Conservation (phyloP, 2,888 invertebrate genomes). For the Nephrotoma flavescens region DNA sequence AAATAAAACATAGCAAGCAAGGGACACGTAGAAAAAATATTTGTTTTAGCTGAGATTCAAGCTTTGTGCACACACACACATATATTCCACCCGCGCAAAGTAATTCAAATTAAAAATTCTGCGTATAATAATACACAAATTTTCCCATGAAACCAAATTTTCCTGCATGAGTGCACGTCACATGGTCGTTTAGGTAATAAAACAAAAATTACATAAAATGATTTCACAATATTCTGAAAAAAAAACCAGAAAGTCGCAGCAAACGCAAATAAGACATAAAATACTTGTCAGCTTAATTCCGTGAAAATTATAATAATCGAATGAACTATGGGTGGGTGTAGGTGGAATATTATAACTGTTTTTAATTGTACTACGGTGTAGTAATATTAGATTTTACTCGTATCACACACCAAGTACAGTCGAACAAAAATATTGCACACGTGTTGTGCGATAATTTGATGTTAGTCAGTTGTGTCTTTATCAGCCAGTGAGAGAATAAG, state of each 20-base stretch:
- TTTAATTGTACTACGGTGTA: background rate
- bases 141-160: background rate
- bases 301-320: background rate
- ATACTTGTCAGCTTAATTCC: background rate
- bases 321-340: background rate
- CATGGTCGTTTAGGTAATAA: background rate
- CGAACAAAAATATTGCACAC: background rate
- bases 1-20: no score
- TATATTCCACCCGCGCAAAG: no score
- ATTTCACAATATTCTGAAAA: background rate
- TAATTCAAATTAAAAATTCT: no score
- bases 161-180: background rate
- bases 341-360: background rate
- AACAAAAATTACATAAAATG: background rate
- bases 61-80: no score
- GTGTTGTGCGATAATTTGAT: background rate
- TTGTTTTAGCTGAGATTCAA: no score
- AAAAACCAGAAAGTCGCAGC: background rate
- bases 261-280: background rate
- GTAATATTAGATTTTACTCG: background rate
- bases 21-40: no score
- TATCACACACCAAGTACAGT: background rate
- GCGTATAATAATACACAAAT: background rate
- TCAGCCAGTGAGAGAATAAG: background rate
- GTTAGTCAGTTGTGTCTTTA: background rate